Evolutionary conservation across 2,888 invertebrate genomes (phyloP).

Genomic region (Philereme vetulata): DNA sequence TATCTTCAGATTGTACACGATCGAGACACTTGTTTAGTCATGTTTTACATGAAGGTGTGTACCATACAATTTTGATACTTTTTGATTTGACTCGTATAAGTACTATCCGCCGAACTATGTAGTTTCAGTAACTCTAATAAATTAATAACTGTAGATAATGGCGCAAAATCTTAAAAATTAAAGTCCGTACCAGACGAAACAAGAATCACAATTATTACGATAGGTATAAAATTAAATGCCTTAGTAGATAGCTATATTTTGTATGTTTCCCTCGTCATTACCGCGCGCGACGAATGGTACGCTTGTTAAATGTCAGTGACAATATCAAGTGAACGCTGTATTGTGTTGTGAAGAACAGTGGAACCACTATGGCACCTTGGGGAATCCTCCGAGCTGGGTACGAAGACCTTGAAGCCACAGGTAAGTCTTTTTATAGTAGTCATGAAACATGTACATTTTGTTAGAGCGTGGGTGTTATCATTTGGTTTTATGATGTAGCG

Average conservation of each 20-base stretch:
- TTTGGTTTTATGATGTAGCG: slow-evolving; percentile 2
- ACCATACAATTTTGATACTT: too few species aligned
- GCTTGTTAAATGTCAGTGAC: slow-evolving; percentile 17
- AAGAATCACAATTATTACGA: too few species aligned
- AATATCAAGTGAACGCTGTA: slow-evolving; percentile 9
- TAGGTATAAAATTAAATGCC: too few species aligned
- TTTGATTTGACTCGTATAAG: too few species aligned
- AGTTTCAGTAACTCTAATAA: too few species aligned
- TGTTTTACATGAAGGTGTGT: too few species aligned
- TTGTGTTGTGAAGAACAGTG: slow-evolving; percentile 15
- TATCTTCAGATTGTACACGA: not conserved
- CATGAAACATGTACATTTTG: not conserved
- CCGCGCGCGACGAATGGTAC: slow-evolving; percentile 10
- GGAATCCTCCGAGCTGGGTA: slow-evolving; percentile 37
- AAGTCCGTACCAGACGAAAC: too few species aligned
- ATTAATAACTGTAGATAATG: too few species aligned
- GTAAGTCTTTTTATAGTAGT: slow-evolving; percentile 24
- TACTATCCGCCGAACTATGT: too few species aligned
- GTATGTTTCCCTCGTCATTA: slow-evolving; percentile 11
- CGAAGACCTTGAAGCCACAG: slow-evolving; percentile 45
- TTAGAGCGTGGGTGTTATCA: slow-evolving; percentile 3
- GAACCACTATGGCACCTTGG: slow-evolving; percentile 21
- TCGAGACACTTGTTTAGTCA: not conserved
- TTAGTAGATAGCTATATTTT: not conserved
- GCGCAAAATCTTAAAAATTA: too few species aligned